Conservation (phyloP, 2,797 vertebrate genomes). For the Takifugu rubripes region DNA sequence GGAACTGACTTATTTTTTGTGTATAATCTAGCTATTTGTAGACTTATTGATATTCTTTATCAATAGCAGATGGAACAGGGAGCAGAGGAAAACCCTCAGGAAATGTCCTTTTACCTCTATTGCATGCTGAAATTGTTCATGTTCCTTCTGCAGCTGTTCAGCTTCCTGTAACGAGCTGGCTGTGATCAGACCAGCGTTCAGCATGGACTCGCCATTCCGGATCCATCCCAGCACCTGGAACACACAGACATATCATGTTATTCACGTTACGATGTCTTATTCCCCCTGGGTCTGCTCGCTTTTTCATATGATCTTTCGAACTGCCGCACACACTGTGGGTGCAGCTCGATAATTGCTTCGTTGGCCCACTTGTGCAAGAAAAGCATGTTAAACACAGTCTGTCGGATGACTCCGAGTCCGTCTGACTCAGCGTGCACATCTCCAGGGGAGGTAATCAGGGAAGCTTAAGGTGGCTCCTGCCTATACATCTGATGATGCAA, state of each 20-base stretch:
- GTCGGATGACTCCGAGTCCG: conserved; percentile 12
- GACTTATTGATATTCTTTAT: neutral
- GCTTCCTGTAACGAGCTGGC: conserved; percentile 97
- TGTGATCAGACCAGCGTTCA: conserved; percentile 95
- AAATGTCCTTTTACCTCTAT: conserved; percentile 83
- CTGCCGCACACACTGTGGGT: neutral
- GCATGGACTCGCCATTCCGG: conserved; percentile 97
- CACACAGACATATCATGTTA: neutral
- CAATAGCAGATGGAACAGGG: neutral
- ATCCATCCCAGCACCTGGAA: conserved; percentile 96
- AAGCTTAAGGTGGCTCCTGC: conserved; percentile 28
- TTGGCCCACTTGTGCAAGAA: conserved; percentile 28
- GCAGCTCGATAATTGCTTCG: conserved; percentile 21
- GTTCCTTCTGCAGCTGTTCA: conserved; percentile 94
- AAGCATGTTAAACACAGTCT: conserved; percentile 32
- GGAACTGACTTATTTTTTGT: no score
- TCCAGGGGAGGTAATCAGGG: conserved; percentile 54
- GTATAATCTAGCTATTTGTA: no score
- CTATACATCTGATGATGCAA: conserved; percentile 55
- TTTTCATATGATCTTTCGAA: conserved; percentile 4
- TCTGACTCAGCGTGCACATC: conserved; percentile 60
- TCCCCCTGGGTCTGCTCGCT: neutral
- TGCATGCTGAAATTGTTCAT: conserved; percentile 97
- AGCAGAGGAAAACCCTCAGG: neutral
- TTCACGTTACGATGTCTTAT: neutral